phyloP scores from a whole-genome alignment of 2,797 vertebrate species.

The Lepilemur ruficaudatus region DNA sequence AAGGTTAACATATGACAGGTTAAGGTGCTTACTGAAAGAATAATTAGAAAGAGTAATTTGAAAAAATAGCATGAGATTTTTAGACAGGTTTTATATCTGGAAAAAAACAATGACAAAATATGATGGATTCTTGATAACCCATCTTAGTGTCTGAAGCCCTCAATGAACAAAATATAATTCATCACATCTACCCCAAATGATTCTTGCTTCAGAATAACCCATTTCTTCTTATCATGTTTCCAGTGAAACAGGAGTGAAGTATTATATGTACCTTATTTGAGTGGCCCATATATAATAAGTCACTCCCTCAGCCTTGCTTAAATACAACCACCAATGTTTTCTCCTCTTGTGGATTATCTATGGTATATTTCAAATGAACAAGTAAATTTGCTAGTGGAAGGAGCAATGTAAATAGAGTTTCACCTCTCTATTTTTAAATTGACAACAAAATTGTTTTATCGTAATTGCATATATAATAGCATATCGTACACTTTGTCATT shows the following conservation, averaged over 20 bases:
- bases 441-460: background rate
- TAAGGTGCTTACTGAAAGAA: background rate
- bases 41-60: slow-evolving; percentile 7
- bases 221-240: background rate
- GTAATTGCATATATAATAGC: background rate
- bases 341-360: background rate
- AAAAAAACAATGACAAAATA: slow-evolving; percentile 59
- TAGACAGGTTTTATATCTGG: slow-evolving; percentile 14
- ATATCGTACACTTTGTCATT: background rate
- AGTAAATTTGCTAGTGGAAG: background rate
- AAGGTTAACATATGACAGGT: slow-evolving; percentile 19
- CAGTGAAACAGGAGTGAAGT: background rate
- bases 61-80: slow-evolving; percentile 31
- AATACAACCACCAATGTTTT: background rate
- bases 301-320: background rate
- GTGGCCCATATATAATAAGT: background rate
- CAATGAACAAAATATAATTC: background rate
- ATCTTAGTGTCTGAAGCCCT: background rate
- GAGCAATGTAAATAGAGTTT: background rate
- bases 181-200: background rate
- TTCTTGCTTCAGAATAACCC: background rate
- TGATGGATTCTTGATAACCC: background rate
- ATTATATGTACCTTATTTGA: background rate
- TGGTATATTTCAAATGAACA: background rate
- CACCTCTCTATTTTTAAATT: background rate